Percentiles rank a stretch among this genome's conserved stretches.
Conservation (phyloP, 2,113 vertebrate species). For the Proterorhinus semilunaris region DNA sequence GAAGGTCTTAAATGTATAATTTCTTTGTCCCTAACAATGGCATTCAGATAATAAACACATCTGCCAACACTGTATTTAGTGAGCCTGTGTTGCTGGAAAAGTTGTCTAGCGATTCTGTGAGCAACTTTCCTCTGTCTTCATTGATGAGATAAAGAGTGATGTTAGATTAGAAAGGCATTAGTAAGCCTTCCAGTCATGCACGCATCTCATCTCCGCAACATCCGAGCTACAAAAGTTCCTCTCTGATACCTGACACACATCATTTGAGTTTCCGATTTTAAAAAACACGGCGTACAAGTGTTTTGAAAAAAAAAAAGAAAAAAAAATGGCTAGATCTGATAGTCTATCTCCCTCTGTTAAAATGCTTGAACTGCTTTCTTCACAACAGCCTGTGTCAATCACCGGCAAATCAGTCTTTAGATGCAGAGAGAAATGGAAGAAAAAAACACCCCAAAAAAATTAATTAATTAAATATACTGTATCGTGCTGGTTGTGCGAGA, state of each 20-base stretch:
- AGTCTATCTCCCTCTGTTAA: conserved; percentile 63
- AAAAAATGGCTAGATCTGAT: conserved; percentile 64
- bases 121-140: conserved; percentile 43
- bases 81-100: conserved; percentile 35
- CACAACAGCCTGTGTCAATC: conserved; percentile 66
- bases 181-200: conserved; percentile 47
- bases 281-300: conserved; percentile 61
- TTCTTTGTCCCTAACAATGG: conserved; percentile 18
- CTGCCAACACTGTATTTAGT: conserved; percentile 12
- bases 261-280: conserved; percentile 61
- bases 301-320: conserved; percentile 7
- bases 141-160: conserved; percentile 55
- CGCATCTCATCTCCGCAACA: conserved; percentile 66
- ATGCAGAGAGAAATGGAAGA: conserved; percentile 57
- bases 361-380: conserved; percentile 62
- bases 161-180: conserved; percentile 60
- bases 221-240: conserved; percentile 55
- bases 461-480: conserved; percentile 77
- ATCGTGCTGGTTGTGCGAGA: conserved; percentile 64
- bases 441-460: conserved; percentile 35
- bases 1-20: conserved; percentile 6
- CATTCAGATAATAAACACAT: conserved; percentile 8
- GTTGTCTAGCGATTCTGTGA: conserved; percentile 31
- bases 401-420: conserved; percentile 64
- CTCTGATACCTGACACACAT: conserved; percentile 69